Percentiles rank a stretch among this genome's conserved stretches.
Conservation (phyloP, 37 sponge, comb jelly and placozoan genomes). For the Corticium candelabrum region DNA sequence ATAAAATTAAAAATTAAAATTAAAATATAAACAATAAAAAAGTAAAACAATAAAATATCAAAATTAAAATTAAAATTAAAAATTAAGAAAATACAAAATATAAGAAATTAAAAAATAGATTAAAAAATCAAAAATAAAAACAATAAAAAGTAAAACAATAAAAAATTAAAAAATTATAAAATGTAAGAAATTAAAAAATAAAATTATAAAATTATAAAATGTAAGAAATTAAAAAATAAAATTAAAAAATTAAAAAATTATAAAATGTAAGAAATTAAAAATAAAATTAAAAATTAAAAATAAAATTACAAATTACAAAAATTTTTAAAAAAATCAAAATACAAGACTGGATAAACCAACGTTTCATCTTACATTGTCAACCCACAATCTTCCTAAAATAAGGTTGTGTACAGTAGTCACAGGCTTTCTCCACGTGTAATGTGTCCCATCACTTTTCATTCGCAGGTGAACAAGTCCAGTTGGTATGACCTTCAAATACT, state of each 20-base stretch:
- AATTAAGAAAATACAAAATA: too few relatives aligned
- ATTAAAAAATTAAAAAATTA: neutral
- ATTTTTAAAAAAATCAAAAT: neutral
- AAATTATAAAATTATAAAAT: too few relatives aligned
- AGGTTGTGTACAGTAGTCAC: slow-evolving; percentile 84
- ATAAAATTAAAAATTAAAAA: neutral
- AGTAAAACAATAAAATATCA: too few relatives aligned
- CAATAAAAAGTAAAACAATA: too few relatives aligned
- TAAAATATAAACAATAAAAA: neutral
- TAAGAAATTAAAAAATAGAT: too few relatives aligned
- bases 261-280: neutral
- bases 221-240: too few relatives aligned
- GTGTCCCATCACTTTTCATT: slow-evolving; percentile 44
- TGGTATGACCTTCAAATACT: slow-evolving; percentile 65
- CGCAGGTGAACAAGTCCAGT: slow-evolving; percentile 76
- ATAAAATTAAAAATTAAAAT: neutral
- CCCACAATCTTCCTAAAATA: slow-evolving; percentile 83
- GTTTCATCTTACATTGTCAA: slow-evolving; percentile 89
- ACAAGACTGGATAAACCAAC: too few relatives aligned
- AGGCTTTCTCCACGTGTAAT: slow-evolving; percentile 94
- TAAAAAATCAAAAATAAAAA: too few relatives aligned
- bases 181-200: too few relatives aligned
- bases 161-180: too few relatives aligned
- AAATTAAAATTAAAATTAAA: too few relatives aligned
- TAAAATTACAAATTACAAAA: neutral